Conservation (phyloP, 64 coral and sea anemone genomes). For the Cladopsammia gracilis region DNA sequence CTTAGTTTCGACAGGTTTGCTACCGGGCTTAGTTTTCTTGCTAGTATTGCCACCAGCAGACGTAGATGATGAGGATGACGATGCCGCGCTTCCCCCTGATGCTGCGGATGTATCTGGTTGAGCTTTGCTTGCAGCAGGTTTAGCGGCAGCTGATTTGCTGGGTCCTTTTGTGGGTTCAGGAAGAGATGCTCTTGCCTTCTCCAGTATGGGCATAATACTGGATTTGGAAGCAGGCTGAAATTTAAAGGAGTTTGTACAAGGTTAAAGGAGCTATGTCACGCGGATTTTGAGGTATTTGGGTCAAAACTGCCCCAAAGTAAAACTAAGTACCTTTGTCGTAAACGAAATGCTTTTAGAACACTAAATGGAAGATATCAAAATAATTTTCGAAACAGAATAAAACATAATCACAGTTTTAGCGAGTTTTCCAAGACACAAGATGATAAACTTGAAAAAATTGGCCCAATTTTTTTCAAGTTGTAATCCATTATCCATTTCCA, state of each 20-base stretch:
- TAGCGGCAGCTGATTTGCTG: slow-evolving; percentile 24
- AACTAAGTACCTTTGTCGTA: no score
- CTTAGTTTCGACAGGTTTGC: slow-evolving; percentile 52
- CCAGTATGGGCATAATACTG: slow-evolving; percentile 71
- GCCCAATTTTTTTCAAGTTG: no score
- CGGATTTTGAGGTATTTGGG: no score
- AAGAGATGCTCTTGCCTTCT: slow-evolving; percentile 82
- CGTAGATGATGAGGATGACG: neutral
- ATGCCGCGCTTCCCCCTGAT: neutral
- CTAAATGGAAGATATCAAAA: no score
- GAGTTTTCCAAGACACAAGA: no score
- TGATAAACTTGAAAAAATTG: no score
- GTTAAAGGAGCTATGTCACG: no score
- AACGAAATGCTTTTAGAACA: no score
- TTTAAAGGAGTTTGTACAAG: neutral
- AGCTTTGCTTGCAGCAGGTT: slow-evolving; percentile 17
- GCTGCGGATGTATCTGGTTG: slow-evolving; percentile 30
- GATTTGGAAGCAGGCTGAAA: slow-evolving; percentile 89
- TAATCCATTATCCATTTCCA: no score
- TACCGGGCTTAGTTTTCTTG: slow-evolving; percentile 17
- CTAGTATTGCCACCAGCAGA: slow-evolving; percentile 12
- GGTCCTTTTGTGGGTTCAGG: slow-evolving; percentile 66
- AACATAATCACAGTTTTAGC: no score
- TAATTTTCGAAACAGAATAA: no score
- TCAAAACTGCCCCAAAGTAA: no score